Conservation (phyloP, 2,113 vertebrate genomes). For the Carassius carassius region DNA sequence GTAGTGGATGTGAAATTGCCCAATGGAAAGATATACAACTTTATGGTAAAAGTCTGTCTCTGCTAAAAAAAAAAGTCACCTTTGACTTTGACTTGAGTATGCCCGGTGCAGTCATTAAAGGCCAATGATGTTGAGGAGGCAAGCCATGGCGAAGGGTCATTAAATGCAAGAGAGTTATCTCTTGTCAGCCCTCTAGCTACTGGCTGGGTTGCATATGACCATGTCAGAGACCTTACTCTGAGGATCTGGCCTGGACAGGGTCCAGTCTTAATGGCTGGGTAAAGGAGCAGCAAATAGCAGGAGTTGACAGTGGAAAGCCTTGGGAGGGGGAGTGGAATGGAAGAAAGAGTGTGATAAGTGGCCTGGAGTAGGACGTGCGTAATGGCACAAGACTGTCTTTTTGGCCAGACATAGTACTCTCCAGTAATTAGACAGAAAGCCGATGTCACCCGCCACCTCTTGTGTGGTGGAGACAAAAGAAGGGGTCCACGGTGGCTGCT, state of each 20-base stretch:
- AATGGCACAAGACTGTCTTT: conserved; percentile 48
- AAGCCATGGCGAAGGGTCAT: conserved; percentile 9
- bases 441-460: conserved; percentile 32
- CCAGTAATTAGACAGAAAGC: conserved; percentile 54
- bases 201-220: conserved; percentile 43
- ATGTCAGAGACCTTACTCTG: conserved; percentile 44
- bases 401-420: conserved; percentile 41
- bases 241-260: conserved; percentile 52
- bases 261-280: conserved; percentile 52
- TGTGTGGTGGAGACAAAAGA: conserved; percentile 23
- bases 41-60: conserved; percentile 48
- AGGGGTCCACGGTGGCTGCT: conserved; percentile 21
- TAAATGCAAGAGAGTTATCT: conserved; percentile 24
- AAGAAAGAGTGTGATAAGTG: conserved; percentile 29
- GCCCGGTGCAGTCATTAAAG: conserved; percentile 51
- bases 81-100: conserved; percentile 50
- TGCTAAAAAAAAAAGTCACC: conserved; percentile 21
- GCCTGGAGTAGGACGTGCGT: conserved; percentile 22
- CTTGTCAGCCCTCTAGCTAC: conserved; percentile 35
- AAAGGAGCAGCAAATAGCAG: conserved; percentile 53
- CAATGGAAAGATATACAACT: conserved; percentile 30
- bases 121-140: conserved; percentile 34
- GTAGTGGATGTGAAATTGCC: conserved; percentile 6
- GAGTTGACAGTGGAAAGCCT: conserved; percentile 49
- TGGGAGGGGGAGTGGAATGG: conserved; percentile 20